A percentile compares a stretch with the other conserved stretches of the same genome.
These are phyloP conservation scores for Trachemys scripta DNA, from an alignment of 2,113 vertebrate species.

Conservation along the genomic window DNA sequence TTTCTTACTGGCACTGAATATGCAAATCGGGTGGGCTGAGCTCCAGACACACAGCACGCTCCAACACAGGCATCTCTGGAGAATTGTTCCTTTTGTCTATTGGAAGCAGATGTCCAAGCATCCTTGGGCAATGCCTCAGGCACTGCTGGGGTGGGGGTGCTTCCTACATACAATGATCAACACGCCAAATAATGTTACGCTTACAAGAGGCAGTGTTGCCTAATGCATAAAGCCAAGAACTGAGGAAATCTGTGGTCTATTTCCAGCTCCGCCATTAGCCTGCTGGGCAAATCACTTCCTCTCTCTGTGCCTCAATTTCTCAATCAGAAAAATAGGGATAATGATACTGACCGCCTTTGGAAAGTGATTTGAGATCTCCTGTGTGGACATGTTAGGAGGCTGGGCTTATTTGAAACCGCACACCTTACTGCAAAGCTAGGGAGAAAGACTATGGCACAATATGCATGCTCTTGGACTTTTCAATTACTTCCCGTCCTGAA, in stretches of 20 bases:
- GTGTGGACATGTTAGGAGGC: neutral
- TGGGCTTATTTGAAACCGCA: neutral
- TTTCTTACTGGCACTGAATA: neutral
- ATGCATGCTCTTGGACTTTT: neutral
- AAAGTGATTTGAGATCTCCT: neutral
- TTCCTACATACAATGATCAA: neutral
- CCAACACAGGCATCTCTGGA: rapidly evolving
- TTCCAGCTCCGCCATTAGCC: neutral
- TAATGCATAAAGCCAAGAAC: neutral
- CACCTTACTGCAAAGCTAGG: neutral
- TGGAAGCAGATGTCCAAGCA: neutral
- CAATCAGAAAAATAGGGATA: neutral
- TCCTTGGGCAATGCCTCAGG: neutral
- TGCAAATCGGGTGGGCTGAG: rapidly evolving
- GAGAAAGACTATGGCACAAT: neutral
- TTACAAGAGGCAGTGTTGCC: neutral
- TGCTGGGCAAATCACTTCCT: neutral
- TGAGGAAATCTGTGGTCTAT: neutral
- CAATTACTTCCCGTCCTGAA: neutral
- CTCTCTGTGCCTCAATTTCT: neutral
- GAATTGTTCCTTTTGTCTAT: neutral
- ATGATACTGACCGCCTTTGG: neutral
- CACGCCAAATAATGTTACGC: neutral
- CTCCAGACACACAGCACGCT: rapidly evolving
- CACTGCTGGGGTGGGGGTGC: neutral